Percentiles rank a stretch among this genome's conserved stretches.
Conservation (phyloP, 2,797 vertebrate genomes). For the Cynodonichthys magdalenae region DNA sequence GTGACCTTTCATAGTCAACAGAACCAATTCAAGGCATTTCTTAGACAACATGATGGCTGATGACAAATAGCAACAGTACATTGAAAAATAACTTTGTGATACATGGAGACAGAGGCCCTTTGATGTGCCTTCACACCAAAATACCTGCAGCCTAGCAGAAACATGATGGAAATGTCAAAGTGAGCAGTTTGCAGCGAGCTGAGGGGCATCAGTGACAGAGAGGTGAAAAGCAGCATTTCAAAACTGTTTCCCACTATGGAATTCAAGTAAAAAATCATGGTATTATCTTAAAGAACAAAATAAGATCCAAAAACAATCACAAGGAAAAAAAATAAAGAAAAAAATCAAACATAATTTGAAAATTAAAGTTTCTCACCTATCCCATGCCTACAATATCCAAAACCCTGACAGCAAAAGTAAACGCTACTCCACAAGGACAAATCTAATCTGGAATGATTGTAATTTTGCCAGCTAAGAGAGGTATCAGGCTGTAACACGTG, state of each 20-base stretch:
- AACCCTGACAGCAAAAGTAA: constrained; percentile 10
- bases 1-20: constrained; percentile 14
- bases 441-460: constrained; percentile 40
- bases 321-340: constrained; percentile 12
- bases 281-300: constrained; percentile 37
- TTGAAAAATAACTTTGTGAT: constrained; percentile 27
- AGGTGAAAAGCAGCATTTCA: constrained; percentile 30
- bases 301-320: constrained; percentile 9
- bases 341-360: constrained; percentile 5
- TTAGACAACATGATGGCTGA: constrained; percentile 21
- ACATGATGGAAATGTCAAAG: constrained; percentile 57
- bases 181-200: constrained; percentile 59
- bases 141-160: constrained; percentile 48
- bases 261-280: constrained; percentile 13
- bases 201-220: constrained; percentile 52
- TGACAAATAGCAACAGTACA: constrained; percentile 23
- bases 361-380: neutral
- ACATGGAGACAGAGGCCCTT: constrained; percentile 7
- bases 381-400: neutral
- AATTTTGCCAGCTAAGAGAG: constrained; percentile 43
- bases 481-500: constrained; percentile 57
- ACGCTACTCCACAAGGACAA: constrained; percentile 33
- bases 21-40: constrained; percentile 1
- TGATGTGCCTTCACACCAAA: constrained; percentile 27
- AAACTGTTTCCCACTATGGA: constrained; percentile 34